Evolutionary conservation across 2,888 invertebrate species (phyloP).

Genomic region (Drosophila demipolita): DNA sequence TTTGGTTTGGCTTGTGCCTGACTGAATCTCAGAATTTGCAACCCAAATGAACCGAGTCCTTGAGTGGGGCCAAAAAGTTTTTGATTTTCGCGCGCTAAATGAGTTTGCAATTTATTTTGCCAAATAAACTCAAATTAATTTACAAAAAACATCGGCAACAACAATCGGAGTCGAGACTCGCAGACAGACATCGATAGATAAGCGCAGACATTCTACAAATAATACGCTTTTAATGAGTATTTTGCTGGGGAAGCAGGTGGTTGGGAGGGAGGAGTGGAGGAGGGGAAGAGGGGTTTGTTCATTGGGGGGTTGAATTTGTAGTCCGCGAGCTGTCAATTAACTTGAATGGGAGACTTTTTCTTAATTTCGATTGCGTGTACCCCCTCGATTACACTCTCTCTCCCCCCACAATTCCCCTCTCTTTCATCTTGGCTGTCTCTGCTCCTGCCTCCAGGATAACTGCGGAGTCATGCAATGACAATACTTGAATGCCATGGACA

Average conservation of each 20-base stretch:
- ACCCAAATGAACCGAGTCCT: conserved; percentile 62
- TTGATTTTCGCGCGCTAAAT: conserved; percentile 71
- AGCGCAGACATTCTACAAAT: conserved; percentile 55
- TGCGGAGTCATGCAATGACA: conserved; percentile 82
- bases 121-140: conserved; percentile 79
- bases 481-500: conserved; percentile 76
- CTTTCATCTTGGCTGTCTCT: not conserved
- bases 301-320: conserved; percentile 22
- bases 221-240: conserved; percentile 77
- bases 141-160: conserved; percentile 62
- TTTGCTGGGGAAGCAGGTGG: conserved; percentile 16
- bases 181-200: conserved; percentile 37
- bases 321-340: conserved; percentile 79
- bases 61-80: conserved; percentile 41
- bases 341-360: conserved; percentile 81
- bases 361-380: conserved; percentile 74
- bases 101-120: conserved; percentile 80
- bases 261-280: not conserved
- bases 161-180: not conserved
- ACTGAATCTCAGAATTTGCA: conserved; percentile 65
- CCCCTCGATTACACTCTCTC: not conserved
- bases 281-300: not conserved
- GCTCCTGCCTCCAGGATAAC: conserved; percentile 16
- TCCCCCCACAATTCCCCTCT: not conserved
- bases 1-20: conserved; percentile 36